Percentiles rank a stretch among this genome's conserved stretches.
These are phyloP conservation scores for Poecilia wingei DNA, from an alignment of 2,797 vertebrate genomes.

Conservation along the genomic window DNA sequence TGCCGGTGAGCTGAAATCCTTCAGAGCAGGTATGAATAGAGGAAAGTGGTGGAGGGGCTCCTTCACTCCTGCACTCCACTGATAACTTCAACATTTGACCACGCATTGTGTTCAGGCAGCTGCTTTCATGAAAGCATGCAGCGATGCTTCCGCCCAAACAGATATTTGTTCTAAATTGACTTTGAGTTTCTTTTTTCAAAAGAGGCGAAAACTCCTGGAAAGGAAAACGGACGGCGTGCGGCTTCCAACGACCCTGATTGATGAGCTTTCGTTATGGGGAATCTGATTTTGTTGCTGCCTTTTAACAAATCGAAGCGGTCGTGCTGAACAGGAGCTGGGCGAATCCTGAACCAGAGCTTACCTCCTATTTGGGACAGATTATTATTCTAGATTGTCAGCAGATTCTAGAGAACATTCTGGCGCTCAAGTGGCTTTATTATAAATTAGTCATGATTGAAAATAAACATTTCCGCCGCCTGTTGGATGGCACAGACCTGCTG, in stretches of 20 bases:
- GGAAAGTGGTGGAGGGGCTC: conserved; percentile 54
- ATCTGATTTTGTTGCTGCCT: conserved; percentile 50
- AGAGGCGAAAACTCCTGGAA: conserved; percentile 29
- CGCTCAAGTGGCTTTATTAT: conserved; percentile 62
- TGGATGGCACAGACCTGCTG: conserved; percentile 49
- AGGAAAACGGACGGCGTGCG: conserved; percentile 13
- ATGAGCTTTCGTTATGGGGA: conserved; percentile 54
- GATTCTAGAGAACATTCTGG: conserved; percentile 41
- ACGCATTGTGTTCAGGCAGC: conserved; percentile 67
- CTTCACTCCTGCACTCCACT: conserved; percentile 75
- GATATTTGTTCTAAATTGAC: conserved; percentile 39
- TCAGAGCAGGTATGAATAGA: conserved; percentile 64
- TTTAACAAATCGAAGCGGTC: conserved; percentile 45
- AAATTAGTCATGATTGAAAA: conserved; percentile 72
- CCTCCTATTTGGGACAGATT: conserved; percentile 38
- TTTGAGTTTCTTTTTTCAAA: conserved; percentile 24
- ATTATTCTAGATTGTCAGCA: conserved; percentile 57
- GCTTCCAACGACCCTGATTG: conserved; percentile 46
- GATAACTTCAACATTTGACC: conserved; percentile 81
- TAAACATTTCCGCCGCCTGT: conserved; percentile 60
- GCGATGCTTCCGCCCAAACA: conserved; percentile 42
- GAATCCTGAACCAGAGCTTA: conserved; percentile 41
- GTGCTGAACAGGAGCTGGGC: neutral
- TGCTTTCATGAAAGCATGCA: conserved; percentile 47
- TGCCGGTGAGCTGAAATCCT: conserved; percentile 69